A percentile compares a stretch with the other conserved stretches of the same genome.
Conservation (phyloP, 2,888 invertebrate genomes). For the Cynaeus angustus region DNA sequence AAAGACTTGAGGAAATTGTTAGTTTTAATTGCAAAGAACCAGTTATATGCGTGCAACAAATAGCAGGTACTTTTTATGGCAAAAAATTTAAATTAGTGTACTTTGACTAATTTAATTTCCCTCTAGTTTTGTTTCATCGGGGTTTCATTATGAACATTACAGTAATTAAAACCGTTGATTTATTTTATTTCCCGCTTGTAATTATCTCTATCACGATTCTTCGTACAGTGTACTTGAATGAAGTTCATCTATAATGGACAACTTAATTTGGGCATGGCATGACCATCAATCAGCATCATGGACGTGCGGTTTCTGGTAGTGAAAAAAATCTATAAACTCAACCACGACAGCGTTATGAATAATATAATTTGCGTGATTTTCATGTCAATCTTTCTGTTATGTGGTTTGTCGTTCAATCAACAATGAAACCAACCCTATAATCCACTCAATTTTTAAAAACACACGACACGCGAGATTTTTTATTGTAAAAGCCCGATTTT, state of each 20-base stretch:
- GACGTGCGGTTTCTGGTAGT: conserved; percentile 48
- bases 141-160: conserved; percentile 18
- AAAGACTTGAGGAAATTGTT: too few species aligned
- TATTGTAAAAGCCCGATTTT: too few species aligned
- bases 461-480: conserved; percentile 28
- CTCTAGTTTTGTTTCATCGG: not conserved
- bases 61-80: not conserved
- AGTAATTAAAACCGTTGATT: conserved; percentile 37
- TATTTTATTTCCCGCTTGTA: conserved; percentile 23
- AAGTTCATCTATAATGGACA: conserved; percentile 43
- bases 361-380: conserved; percentile 50
- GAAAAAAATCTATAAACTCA: conserved; percentile 29
- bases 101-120: conserved; percentile 10
- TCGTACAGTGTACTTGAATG: conserved; percentile 25
- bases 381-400: conserved; percentile 43
- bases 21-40: not conserved
- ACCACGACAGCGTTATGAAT: conserved; percentile 44
- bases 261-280: conserved; percentile 46
- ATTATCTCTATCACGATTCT: conserved; percentile 32
- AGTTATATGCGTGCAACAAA: not conserved
- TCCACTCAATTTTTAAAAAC: conserved; percentile 26
- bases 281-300: conserved; percentile 47
- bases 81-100: conserved; percentile 11
- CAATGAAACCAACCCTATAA: conserved; percentile 34
- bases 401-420: conserved; percentile 48